Conservation (phyloP, 2,797 vertebrate genomes). For the Gouania willdenowi region DNA sequence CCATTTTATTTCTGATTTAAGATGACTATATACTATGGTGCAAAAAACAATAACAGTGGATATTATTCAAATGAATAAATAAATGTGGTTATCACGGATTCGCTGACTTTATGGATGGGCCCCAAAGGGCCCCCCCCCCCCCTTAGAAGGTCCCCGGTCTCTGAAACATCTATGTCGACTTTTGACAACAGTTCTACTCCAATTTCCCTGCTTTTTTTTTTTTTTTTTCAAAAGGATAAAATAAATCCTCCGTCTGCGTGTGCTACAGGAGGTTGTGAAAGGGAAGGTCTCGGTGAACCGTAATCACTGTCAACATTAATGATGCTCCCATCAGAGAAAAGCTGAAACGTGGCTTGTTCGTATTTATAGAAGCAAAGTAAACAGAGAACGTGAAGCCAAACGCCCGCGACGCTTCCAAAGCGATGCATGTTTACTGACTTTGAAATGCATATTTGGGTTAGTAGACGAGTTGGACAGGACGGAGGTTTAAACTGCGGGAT, state of each 20-base stretch:
- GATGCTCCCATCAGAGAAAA: slow-evolving; percentile 54
- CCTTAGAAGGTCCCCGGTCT: slow-evolving; percentile 36
- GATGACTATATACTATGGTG: no score
- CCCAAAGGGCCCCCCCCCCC: slow-evolving; percentile 19
- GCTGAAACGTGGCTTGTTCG: slow-evolving; percentile 68
- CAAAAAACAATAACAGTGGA: no score
- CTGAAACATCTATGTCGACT: slow-evolving; percentile 41
- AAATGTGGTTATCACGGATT: no score
- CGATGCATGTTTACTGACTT: slow-evolving; percentile 57
- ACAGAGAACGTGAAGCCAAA: slow-evolving; percentile 55
- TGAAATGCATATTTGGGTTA: slow-evolving; percentile 68
- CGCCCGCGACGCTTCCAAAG: slow-evolving; percentile 65
- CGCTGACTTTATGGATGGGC: slow-evolving; percentile 64
- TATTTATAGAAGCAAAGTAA: slow-evolving; percentile 73
- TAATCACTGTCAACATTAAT: slow-evolving; percentile 73
- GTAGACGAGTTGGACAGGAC: slow-evolving; percentile 45
- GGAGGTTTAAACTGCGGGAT: slow-evolving; percentile 46
- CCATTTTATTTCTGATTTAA: no score
- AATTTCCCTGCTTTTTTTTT: slow-evolving; percentile 17
- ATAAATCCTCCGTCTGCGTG: slow-evolving; percentile 9
- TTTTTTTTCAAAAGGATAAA: slow-evolving; percentile 29
- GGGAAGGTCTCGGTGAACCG: slow-evolving; percentile 28
- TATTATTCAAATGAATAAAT: no score
- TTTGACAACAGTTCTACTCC: slow-evolving; percentile 47
- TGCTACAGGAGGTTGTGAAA: slow-evolving; percentile 4